A percentile compares a stretch with the other conserved stretches of the same genome.
phyloP scores from a whole-genome alignment of 1,140 invertebrate species.

The Pogonus chalceus region DNA sequence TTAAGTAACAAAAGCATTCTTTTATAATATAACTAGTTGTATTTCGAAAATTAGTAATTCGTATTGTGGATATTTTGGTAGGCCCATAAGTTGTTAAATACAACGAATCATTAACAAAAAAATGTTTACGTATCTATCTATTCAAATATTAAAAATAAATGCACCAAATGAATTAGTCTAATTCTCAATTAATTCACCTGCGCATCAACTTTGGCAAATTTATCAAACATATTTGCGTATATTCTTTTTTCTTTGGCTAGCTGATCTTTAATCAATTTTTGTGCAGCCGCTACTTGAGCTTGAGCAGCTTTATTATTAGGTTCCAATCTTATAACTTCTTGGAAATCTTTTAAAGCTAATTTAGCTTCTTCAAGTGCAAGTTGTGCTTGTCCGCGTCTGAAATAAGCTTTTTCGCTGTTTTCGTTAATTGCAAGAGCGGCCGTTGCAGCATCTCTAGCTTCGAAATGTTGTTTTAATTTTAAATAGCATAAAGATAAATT shows the following conservation, averaged over 20 bases:
- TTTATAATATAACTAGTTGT: too few relatives aligned
- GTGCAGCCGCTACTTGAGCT: conserved; percentile 65
- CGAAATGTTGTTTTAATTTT: conserved; percentile 64
- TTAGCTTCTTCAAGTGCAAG: conserved; percentile 68
- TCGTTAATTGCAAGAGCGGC: conserved; percentile 65
- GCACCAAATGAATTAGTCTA: conserved; percentile 13
- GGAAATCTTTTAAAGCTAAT: conserved; percentile 69
- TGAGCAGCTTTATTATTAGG: conserved; percentile 74
- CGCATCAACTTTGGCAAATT: conserved; percentile 70
- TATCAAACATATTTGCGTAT: conserved; percentile 92
- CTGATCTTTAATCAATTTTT: conserved; percentile 63
- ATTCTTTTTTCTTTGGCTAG: conserved; percentile 76
- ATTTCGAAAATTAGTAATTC: too few relatives aligned
- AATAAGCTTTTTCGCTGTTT: conserved; percentile 82
- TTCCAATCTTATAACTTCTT: conserved; percentile 45
- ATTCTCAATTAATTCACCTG: conserved; percentile 52
- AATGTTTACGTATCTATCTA: too few relatives aligned
- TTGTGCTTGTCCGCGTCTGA: conserved; percentile 76
- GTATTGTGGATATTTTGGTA: too few relatives aligned
- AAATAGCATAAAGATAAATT: conserved; percentile 81
- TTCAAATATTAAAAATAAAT: conserved; percentile 11
- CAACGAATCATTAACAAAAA: too few relatives aligned
- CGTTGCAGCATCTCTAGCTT: conserved; percentile 57
- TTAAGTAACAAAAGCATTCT: too few relatives aligned
- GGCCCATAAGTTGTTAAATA: too few relatives aligned